Conservation (phyloP, 2,113 vertebrate genomes). For the Microtus pennsylvanicus region DNA sequence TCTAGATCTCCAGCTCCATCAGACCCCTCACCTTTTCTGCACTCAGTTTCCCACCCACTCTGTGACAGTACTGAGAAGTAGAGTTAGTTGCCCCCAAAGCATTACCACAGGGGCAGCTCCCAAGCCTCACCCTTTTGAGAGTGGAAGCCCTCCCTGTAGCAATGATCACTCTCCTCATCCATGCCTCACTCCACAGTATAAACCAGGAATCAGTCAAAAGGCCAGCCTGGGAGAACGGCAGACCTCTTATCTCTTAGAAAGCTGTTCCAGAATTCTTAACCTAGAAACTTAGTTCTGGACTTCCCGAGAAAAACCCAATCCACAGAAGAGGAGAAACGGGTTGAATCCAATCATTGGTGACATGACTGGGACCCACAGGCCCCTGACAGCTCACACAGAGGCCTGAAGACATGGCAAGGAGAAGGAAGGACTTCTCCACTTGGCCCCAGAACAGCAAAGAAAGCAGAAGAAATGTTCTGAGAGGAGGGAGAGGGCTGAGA, state of each 20-base stretch:
- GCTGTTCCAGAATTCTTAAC: slow-evolving; percentile 9
- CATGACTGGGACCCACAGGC: not conserved
- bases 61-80: not conserved
- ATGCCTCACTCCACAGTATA: not conserved
- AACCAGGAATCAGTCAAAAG: not conserved
- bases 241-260: not conserved
- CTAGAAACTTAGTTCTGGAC: slow-evolving; percentile 18
- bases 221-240: not conserved
- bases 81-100: not conserved
- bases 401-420: not conserved
- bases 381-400: not conserved
- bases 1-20: not conserved
- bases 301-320: not conserved
- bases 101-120: not conserved
- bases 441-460: not conserved
- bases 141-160: rapidly evolving
- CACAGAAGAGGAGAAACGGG: not conserved
- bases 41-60: not conserved
- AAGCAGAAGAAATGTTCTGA: slow-evolving; percentile 32
- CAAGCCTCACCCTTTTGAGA: not conserved
- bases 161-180: not conserved
- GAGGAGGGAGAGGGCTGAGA: not conserved
- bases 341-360: not conserved
- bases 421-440: not conserved
- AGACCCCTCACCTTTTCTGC: not conserved